Conservation (phyloP, 2,888 invertebrate species). For the Agrochola circellaris region DNA sequence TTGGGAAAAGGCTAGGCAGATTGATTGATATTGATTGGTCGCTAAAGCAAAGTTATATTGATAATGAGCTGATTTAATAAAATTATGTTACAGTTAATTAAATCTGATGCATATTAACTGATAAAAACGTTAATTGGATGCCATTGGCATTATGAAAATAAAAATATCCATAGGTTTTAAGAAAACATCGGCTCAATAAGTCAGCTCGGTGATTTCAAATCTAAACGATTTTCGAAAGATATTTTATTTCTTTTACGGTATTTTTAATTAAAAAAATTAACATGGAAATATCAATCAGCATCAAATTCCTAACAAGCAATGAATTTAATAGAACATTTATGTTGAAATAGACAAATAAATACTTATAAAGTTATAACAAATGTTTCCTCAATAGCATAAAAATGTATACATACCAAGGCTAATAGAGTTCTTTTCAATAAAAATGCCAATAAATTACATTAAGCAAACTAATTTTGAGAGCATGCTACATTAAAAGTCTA, state of each 20-base stretch:
- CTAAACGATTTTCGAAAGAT: neutral
- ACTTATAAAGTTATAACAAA: conserved; percentile 21
- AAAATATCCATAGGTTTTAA: neutral
- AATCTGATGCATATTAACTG: neutral
- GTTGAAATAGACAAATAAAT: conserved; percentile 34
- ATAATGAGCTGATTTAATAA: no score
- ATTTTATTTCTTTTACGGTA: neutral
- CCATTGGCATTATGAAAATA: no score
- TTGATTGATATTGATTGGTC: no score
- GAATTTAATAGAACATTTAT: conserved; percentile 17
- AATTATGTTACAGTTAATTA: no score
- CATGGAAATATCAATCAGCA: conserved; percentile 10
- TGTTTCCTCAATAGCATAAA: conserved; percentile 15
- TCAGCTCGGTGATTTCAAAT: neutral
- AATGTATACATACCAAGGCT: conserved; percentile 40
- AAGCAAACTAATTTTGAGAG: conserved; percentile 56
- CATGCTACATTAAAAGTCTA: conserved; percentile 47
- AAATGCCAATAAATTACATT: conserved; percentile 58
- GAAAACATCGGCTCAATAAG: neutral
- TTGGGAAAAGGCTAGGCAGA: no score
- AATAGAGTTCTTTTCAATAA: conserved; percentile 62
- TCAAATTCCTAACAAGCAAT: conserved; percentile 40
- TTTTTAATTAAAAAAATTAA: no score
- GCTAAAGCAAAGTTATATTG: no score
- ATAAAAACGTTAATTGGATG: neutral